phyloP scores from a whole-genome alignment of 2,797 vertebrate genomes.

The Pseudochirops corinnae region DNA sequence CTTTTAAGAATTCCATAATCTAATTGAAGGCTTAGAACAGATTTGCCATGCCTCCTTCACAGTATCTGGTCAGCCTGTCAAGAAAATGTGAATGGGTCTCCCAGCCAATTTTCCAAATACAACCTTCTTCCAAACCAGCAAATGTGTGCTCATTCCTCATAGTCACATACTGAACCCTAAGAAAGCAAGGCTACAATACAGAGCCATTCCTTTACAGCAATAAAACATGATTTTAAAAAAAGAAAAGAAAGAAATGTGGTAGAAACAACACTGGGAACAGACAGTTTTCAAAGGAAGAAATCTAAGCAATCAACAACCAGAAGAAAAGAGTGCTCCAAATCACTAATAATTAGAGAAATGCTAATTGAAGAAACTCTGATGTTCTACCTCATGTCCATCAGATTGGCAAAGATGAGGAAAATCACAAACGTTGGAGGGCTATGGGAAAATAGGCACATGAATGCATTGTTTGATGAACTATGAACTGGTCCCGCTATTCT shows the following conservation, averaged over 20 bases:
- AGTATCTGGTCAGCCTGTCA: background rate
- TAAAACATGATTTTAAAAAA: background rate
- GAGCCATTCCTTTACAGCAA: background rate
- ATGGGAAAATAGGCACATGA: background rate
- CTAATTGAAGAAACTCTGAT: background rate
- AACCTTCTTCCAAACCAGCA: background rate
- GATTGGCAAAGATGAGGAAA: background rate
- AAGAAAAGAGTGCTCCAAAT: background rate
- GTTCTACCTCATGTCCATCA: background rate
- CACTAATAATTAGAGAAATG: background rate
- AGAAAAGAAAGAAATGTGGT: background rate
- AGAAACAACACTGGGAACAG: background rate
- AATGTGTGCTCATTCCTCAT: background rate
- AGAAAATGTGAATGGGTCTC: background rate
- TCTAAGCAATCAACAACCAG: background rate
- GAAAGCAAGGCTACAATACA: background rate
- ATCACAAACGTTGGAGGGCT: background rate
- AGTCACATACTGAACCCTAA: background rate
- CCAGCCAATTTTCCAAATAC: background rate
- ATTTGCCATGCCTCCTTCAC: constrained; percentile 85
- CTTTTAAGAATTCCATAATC: constrained; percentile 92
- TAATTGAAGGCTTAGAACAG: constrained; percentile 86
- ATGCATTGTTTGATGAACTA: background rate
- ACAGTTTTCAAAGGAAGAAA: background rate
- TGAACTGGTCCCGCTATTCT: background rate